Evolutionary conservation across 2,797 vertebrate genomes (phyloP), one percentile per base, ranked within the genome.

Genomic region (Erethizon dorsatum): DNA sequence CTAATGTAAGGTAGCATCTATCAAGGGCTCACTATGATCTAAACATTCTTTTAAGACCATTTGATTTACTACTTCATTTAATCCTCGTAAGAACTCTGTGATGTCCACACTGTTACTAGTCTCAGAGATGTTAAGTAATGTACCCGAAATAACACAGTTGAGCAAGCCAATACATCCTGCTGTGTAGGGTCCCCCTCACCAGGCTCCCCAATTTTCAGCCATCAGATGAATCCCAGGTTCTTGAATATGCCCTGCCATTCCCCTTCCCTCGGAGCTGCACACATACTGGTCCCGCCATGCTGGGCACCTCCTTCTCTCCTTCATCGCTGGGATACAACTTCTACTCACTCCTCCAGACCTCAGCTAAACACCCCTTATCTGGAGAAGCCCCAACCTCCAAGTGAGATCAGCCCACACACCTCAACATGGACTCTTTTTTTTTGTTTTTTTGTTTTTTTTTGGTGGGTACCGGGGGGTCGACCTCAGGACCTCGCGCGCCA

Each of bases 1-100:
- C 2, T 18, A 56, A 31, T 2, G 14, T 37, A 12, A 87, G 65
- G 28, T 33, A 59, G 52, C 28, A 75, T 50, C 28, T 78, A 10
- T 9, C 0, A n/a, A 80, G 20, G 50, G 28, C 33, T 33, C 1
- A 8, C 47, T 20, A 24, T 9, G 9, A 15, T 0, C 56, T 86
- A 41, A 63, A 33, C 56, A 28, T 59, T 91, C 63, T 13, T 50
- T 63, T 18, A 88, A 69, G 37, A 57, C 26, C 20, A 1, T 83
- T 88, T 89, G 28, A 33, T 50, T n/a, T 83, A 73, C 50, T 56
- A 82, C n/a, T 28, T 54, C 59, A 59, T 77, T 75, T 87, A 83
- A 88, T 28, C 24, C 83, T 61, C n/a, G 4, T 65, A 69, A 59
- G 31, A 80, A 31, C 24, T 24, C 24, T 24, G 17, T 6, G 61